Conservation (phyloP, 2,797 vertebrate species). For the Bryconaethiops microstoma region DNA sequence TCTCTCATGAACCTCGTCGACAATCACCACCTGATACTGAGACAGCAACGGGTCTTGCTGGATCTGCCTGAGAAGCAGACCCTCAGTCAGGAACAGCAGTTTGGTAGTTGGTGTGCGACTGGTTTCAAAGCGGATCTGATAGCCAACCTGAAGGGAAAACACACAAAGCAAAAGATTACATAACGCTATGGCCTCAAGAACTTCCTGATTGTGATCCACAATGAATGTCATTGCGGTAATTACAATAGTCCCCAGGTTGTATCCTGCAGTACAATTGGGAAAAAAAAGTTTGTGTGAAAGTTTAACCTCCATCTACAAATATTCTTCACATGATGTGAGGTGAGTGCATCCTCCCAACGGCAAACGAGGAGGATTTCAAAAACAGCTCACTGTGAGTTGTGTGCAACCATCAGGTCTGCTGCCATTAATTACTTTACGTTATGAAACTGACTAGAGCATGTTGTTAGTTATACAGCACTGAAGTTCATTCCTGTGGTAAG, state of each 20-base stretch:
- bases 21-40: conserved; percentile 83
- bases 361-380: too few relatives aligned
- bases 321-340: too few relatives aligned
- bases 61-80: conserved; percentile 88
- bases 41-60: conserved; percentile 81
- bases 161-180: background rate
- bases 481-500: too few relatives aligned
- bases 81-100: conserved; percentile 90
- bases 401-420: background rate
- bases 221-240: background rate
- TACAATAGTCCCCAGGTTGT: background rate
- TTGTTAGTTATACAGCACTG: too few relatives aligned
- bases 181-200: background rate
- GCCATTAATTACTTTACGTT: background rate
- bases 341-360: too few relatives aligned
- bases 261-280: too few relatives aligned
- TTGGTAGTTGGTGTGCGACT: conserved; percentile 81
- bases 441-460: background rate
- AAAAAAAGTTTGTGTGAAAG: too few relatives aligned
- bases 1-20: conserved; percentile 92
- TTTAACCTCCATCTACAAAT: too few relatives aligned
- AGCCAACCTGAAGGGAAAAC: conserved; percentile 81
- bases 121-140: conserved; percentile 93
- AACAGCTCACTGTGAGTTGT: background rate
- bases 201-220: too few relatives aligned